A percentile compares a stretch with the other conserved stretches of the same genome.
These are phyloP conservation scores for Eustalomyia histrio DNA, from an alignment of 2,888 invertebrate species.

Conservation along the genomic window DNA sequence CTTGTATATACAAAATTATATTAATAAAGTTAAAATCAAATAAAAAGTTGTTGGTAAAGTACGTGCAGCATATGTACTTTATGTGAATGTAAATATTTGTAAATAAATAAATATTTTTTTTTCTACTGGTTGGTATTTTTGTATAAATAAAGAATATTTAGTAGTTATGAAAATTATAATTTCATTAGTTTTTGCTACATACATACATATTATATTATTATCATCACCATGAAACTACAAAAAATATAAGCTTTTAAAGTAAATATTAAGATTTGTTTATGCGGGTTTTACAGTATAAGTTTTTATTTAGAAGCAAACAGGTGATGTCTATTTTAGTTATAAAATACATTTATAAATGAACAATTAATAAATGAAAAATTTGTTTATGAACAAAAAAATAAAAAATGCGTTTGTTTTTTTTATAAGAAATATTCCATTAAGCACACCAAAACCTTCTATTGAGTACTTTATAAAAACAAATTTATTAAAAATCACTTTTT, in stretches of 20 bases:
- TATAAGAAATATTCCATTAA: too few relatives aligned
- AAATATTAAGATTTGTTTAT: neutral
- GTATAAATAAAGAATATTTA: conserved; percentile 13
- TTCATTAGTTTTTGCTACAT: conserved; percentile 27
- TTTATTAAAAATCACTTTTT: too few relatives aligned
- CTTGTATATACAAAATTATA: conserved; percentile 23
- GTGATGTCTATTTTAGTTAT: too few relatives aligned
- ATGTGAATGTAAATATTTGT: conserved; percentile 6
- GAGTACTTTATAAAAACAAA: too few relatives aligned
- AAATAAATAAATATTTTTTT: neutral
- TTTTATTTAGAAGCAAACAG: too few relatives aligned
- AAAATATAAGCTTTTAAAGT: neutral
- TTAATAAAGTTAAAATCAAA: conserved; percentile 53
- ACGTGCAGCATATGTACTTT: conserved; percentile 40
- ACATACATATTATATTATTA: neutral
- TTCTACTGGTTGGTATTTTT: conserved; percentile 7
- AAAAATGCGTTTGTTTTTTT: too few relatives aligned
- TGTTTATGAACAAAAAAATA: too few relatives aligned
- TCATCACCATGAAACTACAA: neutral
- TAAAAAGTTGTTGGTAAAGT: conserved; percentile 44
- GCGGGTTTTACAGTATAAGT: too few relatives aligned
- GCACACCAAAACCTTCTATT: too few relatives aligned
- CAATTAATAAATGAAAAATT: too few relatives aligned
- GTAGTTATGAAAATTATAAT: conserved; percentile 41
- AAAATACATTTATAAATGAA: too few relatives aligned